phyloP scores from a whole-genome alignment of 2,888 invertebrate genomes.

The Ceriagrion tenellum region DNA sequence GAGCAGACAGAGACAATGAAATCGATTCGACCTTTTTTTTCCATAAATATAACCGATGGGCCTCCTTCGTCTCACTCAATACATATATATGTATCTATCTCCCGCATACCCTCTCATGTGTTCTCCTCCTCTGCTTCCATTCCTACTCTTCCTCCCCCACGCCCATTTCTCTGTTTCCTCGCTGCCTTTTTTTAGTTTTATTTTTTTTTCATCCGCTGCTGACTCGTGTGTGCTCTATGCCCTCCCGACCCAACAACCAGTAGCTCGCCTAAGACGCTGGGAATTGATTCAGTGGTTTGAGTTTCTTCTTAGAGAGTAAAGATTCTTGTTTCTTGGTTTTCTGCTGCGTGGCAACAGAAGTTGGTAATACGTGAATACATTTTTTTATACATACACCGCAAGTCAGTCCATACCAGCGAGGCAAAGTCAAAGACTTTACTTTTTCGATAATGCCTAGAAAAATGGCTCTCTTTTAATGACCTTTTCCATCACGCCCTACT shows the following conservation, averaged over 20 bases:
- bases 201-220: background rate
- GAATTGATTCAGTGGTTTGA: background rate
- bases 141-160: background rate
- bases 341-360: background rate
- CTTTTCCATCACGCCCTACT: no score
- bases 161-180: constrained; percentile 37
- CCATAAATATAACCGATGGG: constrained; percentile 61
- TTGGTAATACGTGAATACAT: no score
- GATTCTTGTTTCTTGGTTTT: background rate
- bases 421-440: background rate
- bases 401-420: no score
- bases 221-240: background rate
- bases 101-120: background rate
- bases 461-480: no score
- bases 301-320: background rate
- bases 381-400: no score
- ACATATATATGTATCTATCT: background rate
- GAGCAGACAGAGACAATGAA: constrained; percentile 63
- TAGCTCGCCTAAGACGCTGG: background rate
- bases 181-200: no score
- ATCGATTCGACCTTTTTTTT: constrained; percentile 65
- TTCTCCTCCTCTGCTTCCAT: background rate
- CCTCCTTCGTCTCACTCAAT: background rate
- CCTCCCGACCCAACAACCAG: background rate
- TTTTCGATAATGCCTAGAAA: no score